Evolutionary conservation across 2,797 vertebrate species (phyloP), one percentile per base, ranked within the genome.

Genomic region (Iguana delicatissima): DNA sequence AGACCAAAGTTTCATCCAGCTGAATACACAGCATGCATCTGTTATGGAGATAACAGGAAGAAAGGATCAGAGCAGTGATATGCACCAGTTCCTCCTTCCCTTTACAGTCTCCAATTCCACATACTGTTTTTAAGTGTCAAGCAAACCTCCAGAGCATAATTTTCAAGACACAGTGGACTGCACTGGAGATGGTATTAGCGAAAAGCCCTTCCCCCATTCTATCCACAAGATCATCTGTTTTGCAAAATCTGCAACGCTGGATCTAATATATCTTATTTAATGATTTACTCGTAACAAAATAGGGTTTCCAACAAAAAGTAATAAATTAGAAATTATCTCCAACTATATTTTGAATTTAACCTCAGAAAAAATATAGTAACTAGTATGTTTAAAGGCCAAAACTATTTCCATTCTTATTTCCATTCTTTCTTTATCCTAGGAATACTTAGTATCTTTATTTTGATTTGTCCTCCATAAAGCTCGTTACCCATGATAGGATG

Each of bases 261-360:
- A 55, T 55, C 32, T 69, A 85, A 24, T 72, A 18, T 9, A 85
- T 13, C 46, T n/a, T 57, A 85, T 22, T 73, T 57, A 55, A 12
- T 81, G 67, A 81, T 55, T 87, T 87, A 72, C 8, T 69, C 13
- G 82, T 42, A 72, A 82, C 35, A 55, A 80, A 69, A 42, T 42
- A 35, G 26, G 22, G 35, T 62, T 89, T 84, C 62, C 26, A 72
- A 72, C 35, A 57, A 57, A 85, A 80, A 85, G 13, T 76, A 84
- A 26, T 89, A 26, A 57, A 79, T 20, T 83, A 2, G 14, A n/a
- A n/a, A 46, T 62, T 22, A 72, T 84, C 8, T 80, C 24, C 13
- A 79, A 42, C 18, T 57, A 85, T 80, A 64, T 59, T 69, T 85
- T 80, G 18, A n/a, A 76, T 64, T 73, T 32, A 82, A 55, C 10